phyloP scores from a whole-genome alignment of 2,888 invertebrate genomes.

The Netelia melanura region DNA sequence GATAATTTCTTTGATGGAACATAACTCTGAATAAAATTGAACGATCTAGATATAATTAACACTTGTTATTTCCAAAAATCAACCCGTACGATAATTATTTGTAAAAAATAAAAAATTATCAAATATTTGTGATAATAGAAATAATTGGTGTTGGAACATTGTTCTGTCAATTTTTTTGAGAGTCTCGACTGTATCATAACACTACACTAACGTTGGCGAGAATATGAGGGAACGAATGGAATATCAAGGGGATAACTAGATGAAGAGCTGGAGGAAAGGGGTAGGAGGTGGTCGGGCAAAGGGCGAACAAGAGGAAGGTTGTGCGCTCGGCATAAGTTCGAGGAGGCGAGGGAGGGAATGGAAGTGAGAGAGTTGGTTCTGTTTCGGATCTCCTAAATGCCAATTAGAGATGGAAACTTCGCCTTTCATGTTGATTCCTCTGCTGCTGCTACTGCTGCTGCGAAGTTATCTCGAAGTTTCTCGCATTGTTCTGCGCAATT shows the following conservation, averaged over 20 bases:
- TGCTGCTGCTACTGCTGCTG: constrained; percentile 60
- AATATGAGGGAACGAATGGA: constrained; percentile 58
- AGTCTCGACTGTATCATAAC: constrained; percentile 35
- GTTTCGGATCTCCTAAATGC: constrained; percentile 84
- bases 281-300: constrained; percentile 56
- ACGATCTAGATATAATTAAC: no score
- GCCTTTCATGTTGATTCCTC: constrained; percentile 83
- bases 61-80: no score
- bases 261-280: constrained; percentile 21
- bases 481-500: constrained; percentile 81
- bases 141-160: background rate
- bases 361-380: constrained; percentile 74
- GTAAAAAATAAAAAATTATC: background rate
- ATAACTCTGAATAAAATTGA: no score
- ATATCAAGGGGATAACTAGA: constrained; percentile 51
- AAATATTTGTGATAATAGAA: background rate
- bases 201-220: constrained; percentile 50
- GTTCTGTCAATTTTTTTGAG: background rate
- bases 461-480: constrained; percentile 82
- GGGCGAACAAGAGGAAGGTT: constrained; percentile 68
- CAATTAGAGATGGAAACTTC: constrained; percentile 84
- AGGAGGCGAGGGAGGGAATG: constrained; percentile 27
- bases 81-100: no score
- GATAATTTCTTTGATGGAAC: no score
- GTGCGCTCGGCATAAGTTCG: constrained; percentile 65